A percentile compares a stretch with the other conserved stretches of the same genome.
Evolutionary conservation across 35 echinoderm and acorn worm genomes (phyloP).

Genomic region (Patiria miniata): DNA sequence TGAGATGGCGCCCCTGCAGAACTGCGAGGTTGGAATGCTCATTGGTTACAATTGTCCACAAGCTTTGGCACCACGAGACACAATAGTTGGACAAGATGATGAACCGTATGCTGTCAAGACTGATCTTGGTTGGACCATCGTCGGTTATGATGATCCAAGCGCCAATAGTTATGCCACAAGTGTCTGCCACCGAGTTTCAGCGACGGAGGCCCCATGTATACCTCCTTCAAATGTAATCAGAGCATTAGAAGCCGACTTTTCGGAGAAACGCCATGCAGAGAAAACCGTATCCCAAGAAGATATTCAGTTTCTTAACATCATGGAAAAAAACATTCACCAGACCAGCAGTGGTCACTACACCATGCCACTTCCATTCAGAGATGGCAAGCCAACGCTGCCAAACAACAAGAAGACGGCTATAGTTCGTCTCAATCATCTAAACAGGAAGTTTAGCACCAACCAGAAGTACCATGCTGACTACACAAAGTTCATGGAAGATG

Average conservation of each 20-base stretch:
- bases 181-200: neutral
- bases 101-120: slow-evolving; percentile 50
- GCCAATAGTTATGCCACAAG: neutral
- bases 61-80: slow-evolving; percentile 29
- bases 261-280: neutral
- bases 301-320: slow-evolving; percentile 21
- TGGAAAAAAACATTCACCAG: neutral
- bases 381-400: slow-evolving; percentile 30
- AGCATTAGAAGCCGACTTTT: slow-evolving; percentile 46
- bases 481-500: slow-evolving; percentile 10
- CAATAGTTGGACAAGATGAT: neutral
- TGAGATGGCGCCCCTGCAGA: no score
- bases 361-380: slow-evolving; percentile 54
- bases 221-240: neutral
- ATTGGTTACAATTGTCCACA: no score
- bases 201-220: neutral
- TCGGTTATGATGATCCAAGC: neutral
- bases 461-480: slow-evolving; percentile 33
- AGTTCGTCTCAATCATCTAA: slow-evolving; percentile 27
- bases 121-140: no score
- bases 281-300: slow-evolving; percentile 32
- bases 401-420: slow-evolving; percentile 51
- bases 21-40: slow-evolving; percentile 49
- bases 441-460: slow-evolving; percentile 13
- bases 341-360: slow-evolving; percentile 37